Evolutionary conservation across 2,113 vertebrate species (phyloP).

Genomic region (Sphaerodactylus townsendi): DNA sequence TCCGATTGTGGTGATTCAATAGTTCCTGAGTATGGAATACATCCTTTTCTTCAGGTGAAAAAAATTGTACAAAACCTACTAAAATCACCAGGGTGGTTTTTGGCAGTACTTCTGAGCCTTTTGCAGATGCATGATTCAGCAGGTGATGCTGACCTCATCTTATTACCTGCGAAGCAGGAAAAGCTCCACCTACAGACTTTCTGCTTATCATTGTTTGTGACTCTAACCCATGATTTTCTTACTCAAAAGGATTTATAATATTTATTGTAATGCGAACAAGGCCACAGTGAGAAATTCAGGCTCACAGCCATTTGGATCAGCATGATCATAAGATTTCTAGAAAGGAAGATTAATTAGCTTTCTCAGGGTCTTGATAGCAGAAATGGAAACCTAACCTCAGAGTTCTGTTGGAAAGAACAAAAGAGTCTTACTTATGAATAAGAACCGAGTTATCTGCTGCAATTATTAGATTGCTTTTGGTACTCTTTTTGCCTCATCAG

Average conservation of each 20-base stretch:
- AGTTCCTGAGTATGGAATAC: neutral
- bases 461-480: neutral
- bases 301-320: neutral
- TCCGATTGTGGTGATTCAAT: neutral
- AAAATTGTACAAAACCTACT: no score
- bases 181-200: neutral
- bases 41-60: no score
- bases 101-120: neutral
- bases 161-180: neutral
- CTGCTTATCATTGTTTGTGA: neutral
- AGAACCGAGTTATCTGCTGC: neutral
- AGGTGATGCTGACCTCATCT: neutral
- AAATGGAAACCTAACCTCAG: neutral
- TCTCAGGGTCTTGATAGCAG: neutral
- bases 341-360: constrained; percentile 1
- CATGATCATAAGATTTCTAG: neutral
- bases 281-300: neutral
- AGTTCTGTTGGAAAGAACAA: neutral
- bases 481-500: neutral
- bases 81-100: no score
- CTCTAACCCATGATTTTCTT: neutral
- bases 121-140: neutral
- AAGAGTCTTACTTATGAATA: neutral
- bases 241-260: neutral
- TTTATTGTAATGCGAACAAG: neutral